A percentile compares a stretch with the other conserved stretches of the same genome.
Evolutionary conservation across 2,113 vertebrate genomes (phyloP).

Genomic region (Cryptomyrus ogoouensis): DNA sequence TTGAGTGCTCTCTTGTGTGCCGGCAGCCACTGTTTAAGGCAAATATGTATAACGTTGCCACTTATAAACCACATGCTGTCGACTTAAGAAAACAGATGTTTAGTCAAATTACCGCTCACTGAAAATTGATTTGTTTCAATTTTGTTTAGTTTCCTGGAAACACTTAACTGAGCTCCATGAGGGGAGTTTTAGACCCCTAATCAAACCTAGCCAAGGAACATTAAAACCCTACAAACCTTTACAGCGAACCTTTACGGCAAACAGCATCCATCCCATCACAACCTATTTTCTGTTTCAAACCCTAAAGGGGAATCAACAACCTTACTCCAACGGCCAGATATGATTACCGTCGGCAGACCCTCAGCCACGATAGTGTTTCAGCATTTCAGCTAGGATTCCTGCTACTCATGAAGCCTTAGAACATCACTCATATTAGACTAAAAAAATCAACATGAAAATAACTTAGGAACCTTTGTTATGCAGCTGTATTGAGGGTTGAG

Average conservation of each 20-base stretch:
- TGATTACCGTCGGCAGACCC: not conserved
- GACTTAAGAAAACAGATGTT: constrained; percentile 2
- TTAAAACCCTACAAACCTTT: not conserved
- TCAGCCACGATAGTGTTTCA: not conserved
- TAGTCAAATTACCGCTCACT: not conserved
- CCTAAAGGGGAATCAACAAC: not conserved
- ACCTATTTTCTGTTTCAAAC: not conserved
- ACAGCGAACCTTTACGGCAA: not conserved
- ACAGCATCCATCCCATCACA: not conserved
- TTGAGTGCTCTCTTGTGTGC: not conserved
- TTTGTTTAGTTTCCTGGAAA: not conserved
- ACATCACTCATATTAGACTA: not conserved
- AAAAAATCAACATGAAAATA: not conserved
- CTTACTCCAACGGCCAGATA: not conserved
- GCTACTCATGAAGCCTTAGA: not conserved
- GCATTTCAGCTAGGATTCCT: not conserved
- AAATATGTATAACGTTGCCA: not conserved
- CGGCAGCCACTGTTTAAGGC: not conserved
- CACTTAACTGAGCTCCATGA: not conserved
- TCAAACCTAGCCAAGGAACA: not conserved
- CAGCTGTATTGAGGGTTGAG: not conserved
- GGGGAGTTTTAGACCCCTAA: not conserved
- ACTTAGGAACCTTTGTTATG: not conserved
- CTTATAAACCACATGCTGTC: constrained; percentile 6
- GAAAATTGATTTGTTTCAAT: constrained; percentile 7